Base-by-base conservation (phyloP, 2,113 vertebrate genomes). In the Gymnogyps californianus region DNA sequence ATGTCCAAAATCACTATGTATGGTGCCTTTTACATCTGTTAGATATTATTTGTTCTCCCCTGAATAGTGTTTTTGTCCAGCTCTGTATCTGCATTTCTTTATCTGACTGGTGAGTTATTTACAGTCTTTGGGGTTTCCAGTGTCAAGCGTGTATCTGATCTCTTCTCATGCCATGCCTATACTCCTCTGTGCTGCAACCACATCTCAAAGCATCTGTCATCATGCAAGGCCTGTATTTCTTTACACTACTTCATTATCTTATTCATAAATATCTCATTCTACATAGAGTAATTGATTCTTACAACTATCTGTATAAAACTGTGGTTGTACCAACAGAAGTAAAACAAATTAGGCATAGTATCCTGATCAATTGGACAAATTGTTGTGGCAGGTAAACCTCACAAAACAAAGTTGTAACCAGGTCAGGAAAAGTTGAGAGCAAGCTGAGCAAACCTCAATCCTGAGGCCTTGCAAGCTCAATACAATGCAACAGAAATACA, bases 161-260 rank as follows among this genome's bases (percentile, higher is more conserved):
- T 38, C 28, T 61, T 61, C 3, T 8, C 22, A 7, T 14, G 10
- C 55, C 12, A 16, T 82, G 64, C n/a, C 40, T 54, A 5, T 40
- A 15, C 26, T 67, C 28, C 36, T 36, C 58, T 78, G 44, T 59
- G 54, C 79, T 78, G 49, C 44, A 40, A 1, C 20, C 70, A 36
- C 21, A 10, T 67, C 75, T 61, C 25, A 16, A 52, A 75, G 49
- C 4, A 1, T 20, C 51, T 0, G 0, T 52, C 54, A 21, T n/a
- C 17, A 29, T 26, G 24, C 12, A 26, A 38, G 31, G 31, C 31
- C 31, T 86, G 24, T 32, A 13, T 54, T 86, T 85, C 38, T 82
- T 89, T 59, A 71, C 11, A 21, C 9, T 24, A 20, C 38, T 5
- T 74, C 20, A 34, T 81, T 25, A 22, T 51, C 12, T n/a, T 69